A percentile compares a stretch with the other conserved stretches of the same genome.
Evolutionary conservation across 1,140 invertebrate species (phyloP).

Genomic region (Pomacea maculata): DNA sequence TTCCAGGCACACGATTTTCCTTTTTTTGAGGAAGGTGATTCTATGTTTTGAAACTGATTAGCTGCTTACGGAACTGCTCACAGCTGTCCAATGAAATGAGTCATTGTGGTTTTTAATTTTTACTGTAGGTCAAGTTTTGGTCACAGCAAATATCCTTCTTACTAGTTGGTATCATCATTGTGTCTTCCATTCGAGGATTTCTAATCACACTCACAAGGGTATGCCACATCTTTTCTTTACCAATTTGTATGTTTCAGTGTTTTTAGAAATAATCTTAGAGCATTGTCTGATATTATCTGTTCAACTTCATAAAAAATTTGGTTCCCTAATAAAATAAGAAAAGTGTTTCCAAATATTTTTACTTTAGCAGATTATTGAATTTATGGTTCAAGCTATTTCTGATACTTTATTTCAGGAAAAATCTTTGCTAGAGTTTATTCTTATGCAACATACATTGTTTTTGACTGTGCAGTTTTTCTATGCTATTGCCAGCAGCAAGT

Average conservation of each 20-base stretch:
- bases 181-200: constrained; percentile 96
- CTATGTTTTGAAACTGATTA: too few species aligned
- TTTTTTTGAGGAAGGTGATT: too few species aligned
- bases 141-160: constrained; percentile 98
- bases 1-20: too few species aligned
- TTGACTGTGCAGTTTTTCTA: constrained; percentile 92
- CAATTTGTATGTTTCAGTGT: too few species aligned
- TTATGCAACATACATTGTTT: constrained; percentile 24
- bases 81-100: background rate
- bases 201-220: constrained; percentile 98
- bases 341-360: too few species aligned
- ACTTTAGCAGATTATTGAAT: too few species aligned
- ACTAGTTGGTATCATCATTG: constrained; percentile 95
- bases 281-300: too few species aligned
- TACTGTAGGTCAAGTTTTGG: constrained; percentile 83
- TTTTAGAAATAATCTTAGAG: too few species aligned
- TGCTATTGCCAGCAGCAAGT: constrained; percentile 99
- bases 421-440: constrained; percentile 5
- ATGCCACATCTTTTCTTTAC: constrained; percentile 37
- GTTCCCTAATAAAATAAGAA: too few species aligned
- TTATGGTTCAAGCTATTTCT: too few species aligned
- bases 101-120: constrained; percentile 7
- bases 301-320: too few species aligned
- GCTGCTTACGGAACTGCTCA: background rate
- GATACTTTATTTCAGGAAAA: background rate